Conservation (phyloP, 2,888 invertebrate species). For the Ctena decussata region DNA sequence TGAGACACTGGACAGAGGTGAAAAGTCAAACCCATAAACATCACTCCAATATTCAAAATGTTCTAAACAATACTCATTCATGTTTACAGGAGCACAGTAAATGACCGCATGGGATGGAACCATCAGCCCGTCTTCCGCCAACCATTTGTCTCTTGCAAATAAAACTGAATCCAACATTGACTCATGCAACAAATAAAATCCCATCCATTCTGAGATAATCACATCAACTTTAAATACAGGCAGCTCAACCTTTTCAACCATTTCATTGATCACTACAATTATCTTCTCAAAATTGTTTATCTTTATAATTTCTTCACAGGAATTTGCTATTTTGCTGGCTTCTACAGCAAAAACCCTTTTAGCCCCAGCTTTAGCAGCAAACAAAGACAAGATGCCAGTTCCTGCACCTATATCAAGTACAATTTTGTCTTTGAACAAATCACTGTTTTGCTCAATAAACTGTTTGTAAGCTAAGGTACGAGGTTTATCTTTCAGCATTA, state of each 20-base stretch:
- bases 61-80: slow-evolving; percentile 79
- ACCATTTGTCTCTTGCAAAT: slow-evolving; percentile 83
- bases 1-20: slow-evolving; percentile 74
- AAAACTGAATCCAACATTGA: slow-evolving; percentile 86
- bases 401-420: slow-evolving; percentile 88
- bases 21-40: slow-evolving; percentile 85
- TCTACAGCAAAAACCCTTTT: slow-evolving; percentile 85
- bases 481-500: slow-evolving; percentile 85
- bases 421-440: slow-evolving; percentile 81
- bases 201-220: slow-evolving; percentile 87
- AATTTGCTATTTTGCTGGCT: slow-evolving; percentile 78
- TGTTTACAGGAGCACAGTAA: slow-evolving; percentile 82
- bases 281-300: slow-evolving; percentile 78
- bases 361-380: slow-evolving; percentile 85
- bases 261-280: slow-evolving; percentile 80
- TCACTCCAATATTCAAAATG: slow-evolving; percentile 84
- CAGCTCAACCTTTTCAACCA: slow-evolving; percentile 81
- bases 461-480: slow-evolving; percentile 83
- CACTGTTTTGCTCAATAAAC: slow-evolving; percentile 83
- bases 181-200: slow-evolving; percentile 86
- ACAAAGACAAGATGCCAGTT: slow-evolving; percentile 85
- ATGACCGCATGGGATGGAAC: slow-evolving; percentile 82
- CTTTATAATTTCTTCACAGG: slow-evolving; percentile 81
- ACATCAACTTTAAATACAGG: slow-evolving; percentile 84
- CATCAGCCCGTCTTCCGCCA: slow-evolving; percentile 81